Percentiles rank a stretch among this genome's conserved stretches.
These are phyloP conservation scores for Musca vetustissima DNA, from an alignment of 1,140 invertebrate species.

Conservation along the genomic window DNA sequence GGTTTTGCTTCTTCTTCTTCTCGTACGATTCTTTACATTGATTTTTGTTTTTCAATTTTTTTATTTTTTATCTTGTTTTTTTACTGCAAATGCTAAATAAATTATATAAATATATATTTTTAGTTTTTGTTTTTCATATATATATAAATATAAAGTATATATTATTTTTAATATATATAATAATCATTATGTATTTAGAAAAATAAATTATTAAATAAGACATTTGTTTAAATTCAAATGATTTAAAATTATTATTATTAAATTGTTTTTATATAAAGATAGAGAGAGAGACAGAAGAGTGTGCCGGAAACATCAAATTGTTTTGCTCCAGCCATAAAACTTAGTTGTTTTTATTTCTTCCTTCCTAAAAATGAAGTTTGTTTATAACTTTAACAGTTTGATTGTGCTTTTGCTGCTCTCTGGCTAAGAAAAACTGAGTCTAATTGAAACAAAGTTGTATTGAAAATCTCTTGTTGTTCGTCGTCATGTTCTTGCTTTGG, in stretches of 20 bases:
- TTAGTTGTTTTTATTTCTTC: no score
- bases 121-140: background rate
- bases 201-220: background rate
- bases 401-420: no score
- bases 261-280: background rate
- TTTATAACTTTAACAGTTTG: background rate
- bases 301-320: no score
- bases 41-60: background rate
- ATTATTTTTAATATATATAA: slow-evolving; percentile 1
- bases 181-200: slow-evolving; percentile 4
- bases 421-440: background rate
- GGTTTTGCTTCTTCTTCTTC: background rate
- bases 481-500: no score
- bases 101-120: slow-evolving; percentile 10
- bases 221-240: no score
- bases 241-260: no score
- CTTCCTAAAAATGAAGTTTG: background rate
- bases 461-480: background rate
- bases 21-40: background rate
- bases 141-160: slow-evolving; percentile 10
- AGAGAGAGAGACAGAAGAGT: background rate
- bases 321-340: no score
- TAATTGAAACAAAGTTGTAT: slow-evolving; percentile 1
- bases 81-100: slow-evolving; percentile 27
- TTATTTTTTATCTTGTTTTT: slow-evolving; percentile 10